Conservation (phyloP, 1,140 invertebrate species). For the Heliconius melpomene region DNA sequence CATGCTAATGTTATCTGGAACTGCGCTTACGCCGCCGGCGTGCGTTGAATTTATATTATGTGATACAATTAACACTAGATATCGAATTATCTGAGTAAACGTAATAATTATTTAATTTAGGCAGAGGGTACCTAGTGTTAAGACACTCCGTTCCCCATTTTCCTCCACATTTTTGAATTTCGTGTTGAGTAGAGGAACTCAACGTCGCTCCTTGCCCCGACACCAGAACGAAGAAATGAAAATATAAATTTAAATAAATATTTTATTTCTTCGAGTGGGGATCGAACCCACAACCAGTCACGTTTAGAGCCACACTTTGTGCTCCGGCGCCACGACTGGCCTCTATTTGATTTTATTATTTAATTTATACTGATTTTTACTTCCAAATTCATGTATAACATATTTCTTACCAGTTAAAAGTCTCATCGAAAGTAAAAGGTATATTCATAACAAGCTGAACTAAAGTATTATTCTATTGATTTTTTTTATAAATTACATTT, state of each 20-base stretch:
- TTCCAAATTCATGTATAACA: background rate
- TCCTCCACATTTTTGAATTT: too few species aligned
- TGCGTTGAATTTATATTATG: constrained; percentile 26
- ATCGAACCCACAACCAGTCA: too few species aligned
- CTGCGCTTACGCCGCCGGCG: constrained; percentile 39
- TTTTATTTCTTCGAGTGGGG: too few species aligned
- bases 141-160: too few species aligned
- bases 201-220: too few species aligned
- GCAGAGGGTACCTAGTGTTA: too few species aligned
- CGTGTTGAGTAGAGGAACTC: too few species aligned
- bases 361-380: background rate
- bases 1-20: constrained; percentile 71
- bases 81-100: constrained; percentile 21
- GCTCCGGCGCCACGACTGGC: too few species aligned
- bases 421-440: background rate
- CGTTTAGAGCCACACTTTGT: too few species aligned
- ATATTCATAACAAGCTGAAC: too few species aligned
- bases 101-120: constrained; percentile 11
- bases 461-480: background rate
- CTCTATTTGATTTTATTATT: background rate
- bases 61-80: constrained; percentile 49
- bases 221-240: too few species aligned
- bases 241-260: too few species aligned
- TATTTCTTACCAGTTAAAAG: background rate
- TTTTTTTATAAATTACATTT: background rate